Evolutionary conservation across 2,113 vertebrate genomes (phyloP).

Genomic region (Psittacula cyanocephala): DNA sequence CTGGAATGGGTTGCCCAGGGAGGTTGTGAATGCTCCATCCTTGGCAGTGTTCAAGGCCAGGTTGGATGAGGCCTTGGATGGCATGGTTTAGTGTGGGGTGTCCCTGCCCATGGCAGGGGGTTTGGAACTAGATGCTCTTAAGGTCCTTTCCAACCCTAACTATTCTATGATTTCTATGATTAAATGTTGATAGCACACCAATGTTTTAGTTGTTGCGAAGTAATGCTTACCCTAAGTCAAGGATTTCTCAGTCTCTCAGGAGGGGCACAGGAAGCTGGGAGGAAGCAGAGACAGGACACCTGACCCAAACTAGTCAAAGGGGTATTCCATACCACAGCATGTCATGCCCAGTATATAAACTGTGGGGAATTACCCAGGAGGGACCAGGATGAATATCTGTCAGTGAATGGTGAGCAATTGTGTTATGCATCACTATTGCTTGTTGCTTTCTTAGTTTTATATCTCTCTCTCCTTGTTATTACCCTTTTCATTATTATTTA

Average conservation of each 20-base stretch:
- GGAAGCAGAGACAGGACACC: neutral
- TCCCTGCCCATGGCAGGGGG: too few relatives aligned
- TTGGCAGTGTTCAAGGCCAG: too few relatives aligned
- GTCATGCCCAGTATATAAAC: neutral
- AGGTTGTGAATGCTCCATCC: too few relatives aligned
- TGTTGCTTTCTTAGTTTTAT: neutral
- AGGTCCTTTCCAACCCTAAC: too few relatives aligned
- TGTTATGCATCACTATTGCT: neutral
- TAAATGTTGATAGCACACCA: neutral
- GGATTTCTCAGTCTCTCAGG: neutral
- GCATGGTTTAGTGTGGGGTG: too few relatives aligned
- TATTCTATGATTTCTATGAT: neutral
- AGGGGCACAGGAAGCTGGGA: neutral
- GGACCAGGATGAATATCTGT: neutral
- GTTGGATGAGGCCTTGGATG: too few relatives aligned
- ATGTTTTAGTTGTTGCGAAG: neutral
- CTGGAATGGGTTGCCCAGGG: too few relatives aligned
- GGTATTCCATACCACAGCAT: neutral
- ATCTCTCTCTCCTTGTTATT: neutral
- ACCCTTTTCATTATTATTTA: neutral
- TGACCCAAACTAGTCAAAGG: neutral
- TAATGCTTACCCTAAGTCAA: neutral
- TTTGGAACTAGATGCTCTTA: too few relatives aligned
- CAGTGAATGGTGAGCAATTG: neutral
- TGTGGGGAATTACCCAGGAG: neutral